Percentiles rank a stretch among this genome's conserved stretches.
These are phyloP conservation scores for Pseudorasbora parva DNA, from an alignment of 2,113 vertebrate species.

Conservation along the genomic window DNA sequence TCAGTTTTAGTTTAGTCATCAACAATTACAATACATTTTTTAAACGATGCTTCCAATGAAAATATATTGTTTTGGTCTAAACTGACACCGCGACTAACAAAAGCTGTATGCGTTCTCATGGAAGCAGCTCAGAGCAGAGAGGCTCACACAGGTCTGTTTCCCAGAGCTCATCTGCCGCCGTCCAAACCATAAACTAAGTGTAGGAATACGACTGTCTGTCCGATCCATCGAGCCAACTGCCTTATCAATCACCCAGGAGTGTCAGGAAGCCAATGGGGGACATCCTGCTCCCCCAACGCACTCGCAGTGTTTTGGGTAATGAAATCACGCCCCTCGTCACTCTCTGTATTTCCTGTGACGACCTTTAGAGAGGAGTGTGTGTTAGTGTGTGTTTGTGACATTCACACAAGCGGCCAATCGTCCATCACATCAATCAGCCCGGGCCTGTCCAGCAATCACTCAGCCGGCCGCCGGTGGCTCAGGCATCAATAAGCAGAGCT, in stretches of 20 bases:
- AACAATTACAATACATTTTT: background rate
- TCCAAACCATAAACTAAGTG: constrained; percentile 62
- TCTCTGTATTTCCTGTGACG: constrained; percentile 45
- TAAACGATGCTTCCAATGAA: background rate
- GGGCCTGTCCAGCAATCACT: constrained; percentile 70
- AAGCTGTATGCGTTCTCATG: background rate
- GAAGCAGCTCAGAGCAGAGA: background rate
- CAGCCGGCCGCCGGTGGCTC: constrained; percentile 61
- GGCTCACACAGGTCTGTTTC: background rate
- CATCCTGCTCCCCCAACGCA: constrained; percentile 48
- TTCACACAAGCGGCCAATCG: constrained; percentile 65
- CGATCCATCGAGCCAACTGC: constrained; percentile 47
- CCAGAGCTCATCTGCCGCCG: constrained; percentile 34
- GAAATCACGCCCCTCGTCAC: constrained; percentile 60
- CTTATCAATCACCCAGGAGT: constrained; percentile 62
- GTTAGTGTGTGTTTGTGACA: constrained; percentile 37
- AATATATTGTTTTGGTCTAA: background rate
- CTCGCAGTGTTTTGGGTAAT: constrained; percentile 47
- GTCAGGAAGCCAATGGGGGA: constrained; percentile 55
- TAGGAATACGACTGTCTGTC: constrained; percentile 50
- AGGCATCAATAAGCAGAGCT: constrained; percentile 71
- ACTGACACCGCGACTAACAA: constrained; percentile 39
- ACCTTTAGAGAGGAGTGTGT: constrained; percentile 42
- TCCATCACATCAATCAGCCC: constrained; percentile 74
- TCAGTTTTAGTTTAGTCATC: background rate